Evolutionary conservation across 2,113 vertebrate genomes (phyloP).

Genomic region (Mionectes macconnelli): DNA sequence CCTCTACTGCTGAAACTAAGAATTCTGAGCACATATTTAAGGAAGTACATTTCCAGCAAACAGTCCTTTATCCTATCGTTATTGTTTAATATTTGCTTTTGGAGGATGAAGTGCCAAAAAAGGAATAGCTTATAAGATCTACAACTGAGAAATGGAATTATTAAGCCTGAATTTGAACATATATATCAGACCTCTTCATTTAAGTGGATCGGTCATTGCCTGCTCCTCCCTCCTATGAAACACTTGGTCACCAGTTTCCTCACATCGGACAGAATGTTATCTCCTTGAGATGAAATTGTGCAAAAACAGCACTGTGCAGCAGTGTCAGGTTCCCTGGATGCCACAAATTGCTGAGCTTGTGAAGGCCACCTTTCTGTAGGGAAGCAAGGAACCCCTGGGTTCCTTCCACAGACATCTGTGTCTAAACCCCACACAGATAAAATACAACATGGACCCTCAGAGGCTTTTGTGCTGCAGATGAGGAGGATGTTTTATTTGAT

Average conservation of each 20-base stretch:
- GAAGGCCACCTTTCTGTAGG: not conserved
- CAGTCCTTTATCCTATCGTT: not conserved
- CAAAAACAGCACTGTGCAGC: not conserved
- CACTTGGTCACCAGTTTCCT: not conserved
- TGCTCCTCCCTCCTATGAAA: not conserved
- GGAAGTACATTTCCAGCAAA: not conserved
- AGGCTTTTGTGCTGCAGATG: not conserved
- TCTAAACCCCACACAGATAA: not conserved
- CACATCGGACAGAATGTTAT: not conserved
- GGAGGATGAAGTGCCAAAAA: not conserved
- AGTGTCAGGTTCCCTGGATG: not conserved
- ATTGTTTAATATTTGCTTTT: not conserved
- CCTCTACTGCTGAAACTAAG: not conserved
- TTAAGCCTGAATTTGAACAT: not conserved
- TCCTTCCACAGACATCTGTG: not conserved
- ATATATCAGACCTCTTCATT: not conserved
- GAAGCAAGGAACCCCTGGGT: fast-evolving
- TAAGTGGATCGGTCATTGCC: not conserved
- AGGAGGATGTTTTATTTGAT: not conserved
- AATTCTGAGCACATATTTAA: not conserved
- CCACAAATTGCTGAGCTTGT: not conserved
- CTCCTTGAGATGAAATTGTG: not conserved
- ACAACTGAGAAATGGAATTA: not conserved
- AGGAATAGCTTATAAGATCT: not conserved
- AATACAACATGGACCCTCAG: not conserved